phyloP scores from a whole-genome alignment of 2,888 invertebrate genomes.

The Syrista parreyssii region DNA sequence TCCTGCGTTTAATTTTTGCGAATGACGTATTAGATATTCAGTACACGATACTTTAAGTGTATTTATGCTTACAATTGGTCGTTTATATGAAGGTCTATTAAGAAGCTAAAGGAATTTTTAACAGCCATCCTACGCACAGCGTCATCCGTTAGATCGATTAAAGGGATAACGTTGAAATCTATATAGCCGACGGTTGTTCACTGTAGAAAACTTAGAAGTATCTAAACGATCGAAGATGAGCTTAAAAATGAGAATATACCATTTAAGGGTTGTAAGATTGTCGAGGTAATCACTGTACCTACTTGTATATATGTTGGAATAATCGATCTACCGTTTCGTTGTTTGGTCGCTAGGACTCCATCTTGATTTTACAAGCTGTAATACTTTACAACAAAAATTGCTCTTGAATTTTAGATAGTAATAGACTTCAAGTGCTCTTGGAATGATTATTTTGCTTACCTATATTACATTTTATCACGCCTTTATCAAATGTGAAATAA shows the following conservation, averaged over 20 bases:
- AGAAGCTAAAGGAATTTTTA: background rate
- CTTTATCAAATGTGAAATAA: background rate
- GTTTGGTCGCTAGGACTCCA: conserved; percentile 31
- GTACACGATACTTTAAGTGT: background rate
- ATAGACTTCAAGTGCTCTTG: background rate
- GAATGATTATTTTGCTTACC: background rate
- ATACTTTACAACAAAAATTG: background rate
- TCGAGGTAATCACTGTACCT: background rate
- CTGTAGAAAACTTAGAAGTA: background rate
- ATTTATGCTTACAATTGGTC: background rate
- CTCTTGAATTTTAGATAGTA: background rate
- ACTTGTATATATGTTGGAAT: background rate
- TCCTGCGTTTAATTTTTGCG: background rate
- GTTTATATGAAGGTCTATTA: background rate
- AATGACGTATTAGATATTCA: background rate
- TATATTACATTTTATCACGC: background rate
- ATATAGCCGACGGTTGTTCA: background rate
- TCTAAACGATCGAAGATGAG: background rate
- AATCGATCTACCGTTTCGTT: conserved; percentile 23
- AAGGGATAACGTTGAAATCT: background rate
- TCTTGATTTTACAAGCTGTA: conserved; percentile 11
- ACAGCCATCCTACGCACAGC: background rate
- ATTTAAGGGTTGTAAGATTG: background rate
- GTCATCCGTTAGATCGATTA: background rate
- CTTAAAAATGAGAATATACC: background rate